Conservation (phyloP, 1,140 invertebrate genomes). For the Drosophila albomicans region DNA sequence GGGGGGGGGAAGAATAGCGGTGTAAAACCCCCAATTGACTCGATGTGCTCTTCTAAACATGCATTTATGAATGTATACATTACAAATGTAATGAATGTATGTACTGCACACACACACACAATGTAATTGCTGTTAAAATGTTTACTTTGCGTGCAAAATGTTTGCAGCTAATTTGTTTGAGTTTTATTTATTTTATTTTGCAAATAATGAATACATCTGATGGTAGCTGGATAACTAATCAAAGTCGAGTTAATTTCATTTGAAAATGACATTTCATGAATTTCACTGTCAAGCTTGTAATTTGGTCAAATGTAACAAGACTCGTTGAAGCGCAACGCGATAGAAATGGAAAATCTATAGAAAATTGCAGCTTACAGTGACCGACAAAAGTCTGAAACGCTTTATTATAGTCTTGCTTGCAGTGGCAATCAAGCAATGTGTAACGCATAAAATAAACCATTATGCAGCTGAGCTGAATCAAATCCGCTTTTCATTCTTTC, state of each 20-base stretch:
- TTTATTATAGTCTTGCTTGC: too few species aligned
- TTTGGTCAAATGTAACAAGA: too few species aligned
- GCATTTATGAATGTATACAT: background rate
- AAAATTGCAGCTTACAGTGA: background rate
- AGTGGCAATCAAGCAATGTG: too few species aligned
- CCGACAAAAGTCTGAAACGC: background rate
- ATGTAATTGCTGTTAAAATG: constrained; percentile 39
- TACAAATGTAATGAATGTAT: too few species aligned
- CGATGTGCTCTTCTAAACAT: background rate
- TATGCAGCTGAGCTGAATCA: too few species aligned
- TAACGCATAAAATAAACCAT: too few species aligned
- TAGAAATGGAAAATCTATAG: too few species aligned
- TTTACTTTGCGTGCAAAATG: constrained; percentile 12
- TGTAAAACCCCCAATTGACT: background rate
- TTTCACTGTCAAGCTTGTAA: background rate
- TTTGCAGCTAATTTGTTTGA: background rate
- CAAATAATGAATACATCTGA: background rate
- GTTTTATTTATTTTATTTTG: background rate
- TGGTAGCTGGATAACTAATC: background rate
- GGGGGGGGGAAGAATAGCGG: background rate
- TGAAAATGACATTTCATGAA: background rate
- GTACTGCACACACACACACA: background rate
- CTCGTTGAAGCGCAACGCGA: too few species aligned
- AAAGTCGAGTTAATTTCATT: background rate
- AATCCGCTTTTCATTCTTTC: too few species aligned